Evolutionary conservation across 2,797 vertebrate genomes (phyloP).

Genomic region (Gorsachius magnificus): DNA sequence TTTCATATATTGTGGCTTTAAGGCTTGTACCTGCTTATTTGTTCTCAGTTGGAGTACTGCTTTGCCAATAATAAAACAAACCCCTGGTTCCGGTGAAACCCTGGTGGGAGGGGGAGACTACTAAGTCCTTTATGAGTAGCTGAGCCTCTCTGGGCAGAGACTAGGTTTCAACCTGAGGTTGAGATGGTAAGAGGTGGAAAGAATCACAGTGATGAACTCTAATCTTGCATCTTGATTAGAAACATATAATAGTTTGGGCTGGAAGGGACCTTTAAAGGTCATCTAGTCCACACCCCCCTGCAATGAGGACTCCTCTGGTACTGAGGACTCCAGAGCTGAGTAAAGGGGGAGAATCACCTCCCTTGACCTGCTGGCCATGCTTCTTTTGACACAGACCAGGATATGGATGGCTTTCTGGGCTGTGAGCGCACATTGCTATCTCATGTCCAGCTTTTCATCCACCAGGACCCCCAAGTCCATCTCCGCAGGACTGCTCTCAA

Average conservation of each 20-base stretch:
- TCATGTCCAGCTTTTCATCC: background rate
- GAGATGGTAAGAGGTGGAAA: background rate
- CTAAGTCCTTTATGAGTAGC: background rate
- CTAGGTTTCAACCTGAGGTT: background rate
- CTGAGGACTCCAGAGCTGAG: background rate
- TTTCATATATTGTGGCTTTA: background rate
- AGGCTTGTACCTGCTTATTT: background rate
- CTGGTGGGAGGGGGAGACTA: background rate
- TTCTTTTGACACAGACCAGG: background rate
- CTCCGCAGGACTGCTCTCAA: background rate
- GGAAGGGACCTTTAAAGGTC: background rate
- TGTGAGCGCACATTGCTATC: rapidly evolving
- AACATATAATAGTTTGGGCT: background rate
- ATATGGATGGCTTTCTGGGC: no score
- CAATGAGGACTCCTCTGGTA: background rate
- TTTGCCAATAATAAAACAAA: background rate
- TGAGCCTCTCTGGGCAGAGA: background rate
- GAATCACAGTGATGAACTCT: background rate
- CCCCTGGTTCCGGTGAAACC: background rate
- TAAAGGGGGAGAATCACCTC: background rate
- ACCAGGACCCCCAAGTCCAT: background rate
- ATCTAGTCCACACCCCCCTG: background rate
- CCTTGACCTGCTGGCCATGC: background rate
- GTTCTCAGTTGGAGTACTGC: background rate
- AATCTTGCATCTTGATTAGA: background rate